Conservation (phyloP, 2,797 vertebrate genomes). For the Trematomus bernacchii region DNA sequence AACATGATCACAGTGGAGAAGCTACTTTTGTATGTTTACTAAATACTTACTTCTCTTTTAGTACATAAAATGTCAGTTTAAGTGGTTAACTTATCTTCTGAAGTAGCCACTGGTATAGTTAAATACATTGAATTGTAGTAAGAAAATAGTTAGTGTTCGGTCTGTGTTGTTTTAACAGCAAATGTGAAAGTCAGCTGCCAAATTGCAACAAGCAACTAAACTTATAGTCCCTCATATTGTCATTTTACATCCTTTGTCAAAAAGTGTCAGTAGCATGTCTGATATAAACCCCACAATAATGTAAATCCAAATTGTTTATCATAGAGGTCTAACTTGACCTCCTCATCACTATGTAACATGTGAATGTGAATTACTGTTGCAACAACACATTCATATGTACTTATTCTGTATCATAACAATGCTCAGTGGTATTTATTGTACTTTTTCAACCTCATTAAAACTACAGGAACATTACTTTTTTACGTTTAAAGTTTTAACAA, state of each 20-base stretch:
- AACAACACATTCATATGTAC: no score
- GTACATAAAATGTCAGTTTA: background rate
- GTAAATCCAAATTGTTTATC: background rate
- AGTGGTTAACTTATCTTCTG: background rate
- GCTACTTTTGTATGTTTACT: background rate
- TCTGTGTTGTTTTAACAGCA: background rate
- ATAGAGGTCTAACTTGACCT: background rate
- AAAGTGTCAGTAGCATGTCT: background rate
- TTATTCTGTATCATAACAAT: background rate
- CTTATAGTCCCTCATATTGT: background rate
- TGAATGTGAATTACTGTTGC: background rate
- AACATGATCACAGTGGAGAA: background rate
- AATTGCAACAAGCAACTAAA: background rate
- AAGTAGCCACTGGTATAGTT: background rate
- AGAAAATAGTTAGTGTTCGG: background rate
- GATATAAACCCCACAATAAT: background rate
- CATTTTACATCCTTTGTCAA: background rate
- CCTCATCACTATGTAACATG: background rate
- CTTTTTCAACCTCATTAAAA: background rate
- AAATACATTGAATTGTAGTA: background rate
- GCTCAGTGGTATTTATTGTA: background rate
- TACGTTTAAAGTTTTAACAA: background rate
- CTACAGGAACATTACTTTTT: no score
- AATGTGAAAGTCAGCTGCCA: background rate
- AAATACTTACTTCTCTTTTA: background rate